Conservation (phyloP, 2,797 vertebrate genomes). For the Hybognathus amarus region DNA sequence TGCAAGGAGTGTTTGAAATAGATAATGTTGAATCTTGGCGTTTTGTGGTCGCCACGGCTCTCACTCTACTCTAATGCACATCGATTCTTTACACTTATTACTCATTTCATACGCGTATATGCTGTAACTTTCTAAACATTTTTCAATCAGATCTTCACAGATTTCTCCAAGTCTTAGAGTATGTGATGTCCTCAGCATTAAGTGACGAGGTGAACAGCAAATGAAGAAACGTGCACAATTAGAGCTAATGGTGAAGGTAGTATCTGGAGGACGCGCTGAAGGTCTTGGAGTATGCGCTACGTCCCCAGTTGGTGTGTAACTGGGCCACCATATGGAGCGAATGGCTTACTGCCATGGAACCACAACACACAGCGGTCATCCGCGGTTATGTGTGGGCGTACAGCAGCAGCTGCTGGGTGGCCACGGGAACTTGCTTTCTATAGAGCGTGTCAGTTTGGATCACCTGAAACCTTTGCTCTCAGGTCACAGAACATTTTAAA, state of each 20-base stretch:
- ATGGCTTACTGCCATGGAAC: conserved; percentile 12
- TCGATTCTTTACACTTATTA: conserved; percentile 9
- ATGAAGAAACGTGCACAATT: not conserved
- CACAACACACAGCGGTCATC: not conserved
- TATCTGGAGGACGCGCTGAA: conserved; percentile 8
- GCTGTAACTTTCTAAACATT: not conserved
- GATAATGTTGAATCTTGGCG: conserved; percentile 11
- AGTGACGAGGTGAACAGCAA: not conserved
- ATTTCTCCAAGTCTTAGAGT: not conserved
- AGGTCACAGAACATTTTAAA: conserved; percentile 11
- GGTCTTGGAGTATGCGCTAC: not conserved
- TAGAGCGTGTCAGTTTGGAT: conserved; percentile 15
- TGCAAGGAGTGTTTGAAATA: not conserved
- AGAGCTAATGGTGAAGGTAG: not conserved
- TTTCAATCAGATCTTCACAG: conserved; percentile 1
- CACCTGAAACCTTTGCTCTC: conserved; percentile 15
- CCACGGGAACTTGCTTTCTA: not conserved
- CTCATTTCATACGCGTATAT: not conserved
- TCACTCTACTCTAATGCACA: conserved; percentile 22
- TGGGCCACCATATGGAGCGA: conserved; percentile 43
- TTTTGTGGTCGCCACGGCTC: conserved; percentile 11
- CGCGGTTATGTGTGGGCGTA: not conserved
- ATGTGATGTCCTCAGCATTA: not conserved
- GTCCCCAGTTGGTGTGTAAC: conserved; percentile 22
- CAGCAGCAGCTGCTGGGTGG: conserved; percentile 10